Conservation (phyloP, 2,797 vertebrate genomes). For the Melanogrammus aeglefinus region DNA sequence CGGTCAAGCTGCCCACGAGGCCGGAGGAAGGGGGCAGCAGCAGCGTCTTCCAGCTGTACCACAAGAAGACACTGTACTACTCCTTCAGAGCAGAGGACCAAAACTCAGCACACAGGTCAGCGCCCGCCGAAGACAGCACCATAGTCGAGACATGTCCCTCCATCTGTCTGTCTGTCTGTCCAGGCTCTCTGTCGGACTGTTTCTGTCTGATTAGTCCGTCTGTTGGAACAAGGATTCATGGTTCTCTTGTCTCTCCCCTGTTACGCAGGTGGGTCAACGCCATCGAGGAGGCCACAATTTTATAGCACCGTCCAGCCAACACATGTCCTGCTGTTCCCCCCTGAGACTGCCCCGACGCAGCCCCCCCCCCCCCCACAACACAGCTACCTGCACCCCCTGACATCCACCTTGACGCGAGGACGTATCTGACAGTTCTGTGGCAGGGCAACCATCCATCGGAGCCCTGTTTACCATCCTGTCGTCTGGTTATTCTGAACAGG, state of each 20-base stretch:
- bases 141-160: not conserved
- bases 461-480: not conserved
- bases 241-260: not conserved
- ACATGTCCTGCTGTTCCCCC: constrained; percentile 18
- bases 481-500: not conserved
- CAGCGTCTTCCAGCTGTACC: constrained; percentile 90
- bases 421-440: not conserved
- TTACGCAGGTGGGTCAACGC: constrained; percentile 91
- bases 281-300: constrained; percentile 92
- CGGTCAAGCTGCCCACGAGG: constrained; percentile 82
- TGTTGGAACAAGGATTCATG: not conserved
- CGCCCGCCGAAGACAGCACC: not conserved
- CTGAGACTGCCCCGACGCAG: constrained; percentile 29
- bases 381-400: constrained; percentile 50
- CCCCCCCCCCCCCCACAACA: constrained; percentile 32
- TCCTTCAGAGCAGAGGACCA: constrained; percentile 90
- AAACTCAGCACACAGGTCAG: constrained; percentile 72
- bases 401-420: not conserved
- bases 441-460: not conserved
- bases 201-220: not conserved
- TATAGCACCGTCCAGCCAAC: constrained; percentile 80
- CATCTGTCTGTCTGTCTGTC: not conserved
- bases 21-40: constrained; percentile 79
- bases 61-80: constrained; percentile 95
- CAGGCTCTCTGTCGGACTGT: not conserved